Evolutionary conservation across 2,113 vertebrate species (phyloP), one percentile per base, ranked within the genome.

Genomic region (Tyto alba): DNA sequence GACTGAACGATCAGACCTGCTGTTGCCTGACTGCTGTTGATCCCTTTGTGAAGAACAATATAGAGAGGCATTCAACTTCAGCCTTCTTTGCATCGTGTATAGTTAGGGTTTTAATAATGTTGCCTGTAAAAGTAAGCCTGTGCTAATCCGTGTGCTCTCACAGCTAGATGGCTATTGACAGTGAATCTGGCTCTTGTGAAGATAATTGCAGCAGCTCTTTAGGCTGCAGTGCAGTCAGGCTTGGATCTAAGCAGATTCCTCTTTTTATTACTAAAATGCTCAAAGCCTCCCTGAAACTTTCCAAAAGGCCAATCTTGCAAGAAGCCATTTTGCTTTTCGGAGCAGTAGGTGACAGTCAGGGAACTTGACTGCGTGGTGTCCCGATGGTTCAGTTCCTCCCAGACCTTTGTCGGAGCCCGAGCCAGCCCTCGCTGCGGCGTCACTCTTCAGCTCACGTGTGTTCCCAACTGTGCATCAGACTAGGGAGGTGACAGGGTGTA

Each of bases 351-450:
- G 73, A 32, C 62, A 23, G 21, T 13, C 5, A 19, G 77, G 25
- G 19, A 27, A 13, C 27, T 10, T 6, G 43, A 36, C 48, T 1
- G 4, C 1, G 3, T 10, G 47, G n/a, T 20, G 53, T 3, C 40
- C 23, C 34, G 32, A 13, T 1, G 30, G 36, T 13, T 85, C n/a
- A 13, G 29, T 63, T 45, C 52, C 81, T 88, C 43, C 20, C 3
- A 27, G 17, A 52, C 40, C n/a, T 36, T 30, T 23, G 62, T 12
- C 76, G 30, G 90, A 79, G 68, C 55, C 47, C 29, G 19, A 16
- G 21, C 56, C 60, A 60, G n/a, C 16, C 19, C 38, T 9, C 13
- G 16, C 21, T 5, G 15, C 7, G 13, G 11, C 2, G 40, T 26
- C 47, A 2, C 29, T 20, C 13, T 26, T 36, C 59, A 8, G n/a